Evolutionary conservation across 2,888 invertebrate species (phyloP).

Genomic region (Caenorhabditis angaria): DNA sequence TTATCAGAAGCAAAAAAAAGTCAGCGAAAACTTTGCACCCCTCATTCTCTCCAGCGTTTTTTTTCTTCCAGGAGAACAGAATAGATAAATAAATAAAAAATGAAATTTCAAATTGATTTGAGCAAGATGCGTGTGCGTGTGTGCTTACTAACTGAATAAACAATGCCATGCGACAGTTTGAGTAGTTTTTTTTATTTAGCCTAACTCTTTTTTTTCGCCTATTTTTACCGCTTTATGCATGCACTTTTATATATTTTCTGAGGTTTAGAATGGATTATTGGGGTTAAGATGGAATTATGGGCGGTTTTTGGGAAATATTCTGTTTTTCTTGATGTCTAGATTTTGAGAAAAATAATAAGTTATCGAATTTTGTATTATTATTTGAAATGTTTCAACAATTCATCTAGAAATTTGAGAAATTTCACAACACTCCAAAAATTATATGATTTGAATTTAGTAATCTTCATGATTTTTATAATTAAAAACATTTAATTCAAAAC

Average conservation of each 20-base stretch:
- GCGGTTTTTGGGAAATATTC: no score
- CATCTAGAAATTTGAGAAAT: no score
- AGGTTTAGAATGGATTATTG: no score
- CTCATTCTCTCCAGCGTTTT: not conserved
- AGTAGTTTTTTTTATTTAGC: not conserved
- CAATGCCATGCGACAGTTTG: conserved; percentile 2
- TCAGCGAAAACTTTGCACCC: not conserved
- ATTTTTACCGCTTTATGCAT: not conserved
- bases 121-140: not conserved
- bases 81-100: not conserved
- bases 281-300: no score
- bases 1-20: no score
- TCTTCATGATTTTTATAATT: no score
- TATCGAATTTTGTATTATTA: not conserved
- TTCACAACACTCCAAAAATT: no score
- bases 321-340: no score
- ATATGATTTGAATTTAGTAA: no score
- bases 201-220: not conserved
- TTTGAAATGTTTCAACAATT: not conserved
- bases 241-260: not conserved
- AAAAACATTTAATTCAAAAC: no score
- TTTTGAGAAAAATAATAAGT: no score
- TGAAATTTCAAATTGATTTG: not conserved
- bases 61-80: no score
- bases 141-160: conserved; percentile 4